Conservation (phyloP, 2,888 invertebrate genomes). For the Chorisops tibialis region DNA sequence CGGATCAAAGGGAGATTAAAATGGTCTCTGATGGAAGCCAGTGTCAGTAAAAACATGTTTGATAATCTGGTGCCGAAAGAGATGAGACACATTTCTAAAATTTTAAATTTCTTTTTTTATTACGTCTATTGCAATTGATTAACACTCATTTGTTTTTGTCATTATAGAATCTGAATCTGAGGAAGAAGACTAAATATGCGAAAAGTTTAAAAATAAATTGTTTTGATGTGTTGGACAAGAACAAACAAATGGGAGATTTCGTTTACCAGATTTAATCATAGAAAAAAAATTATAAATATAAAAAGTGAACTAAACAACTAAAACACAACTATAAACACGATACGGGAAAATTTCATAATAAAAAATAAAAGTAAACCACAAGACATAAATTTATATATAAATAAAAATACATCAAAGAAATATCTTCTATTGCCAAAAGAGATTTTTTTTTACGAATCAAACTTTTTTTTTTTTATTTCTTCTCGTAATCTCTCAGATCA, state of each 20-base stretch:
- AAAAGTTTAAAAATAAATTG: slow-evolving; percentile 5
- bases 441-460: too few species aligned
- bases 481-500: too few species aligned
- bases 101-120: not conserved
- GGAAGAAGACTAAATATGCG: slow-evolving; percentile 43
- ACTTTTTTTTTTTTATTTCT: too few species aligned
- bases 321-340: too few species aligned
- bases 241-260: slow-evolving; percentile 17
- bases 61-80: slow-evolving; percentile 15
- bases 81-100: slow-evolving; percentile 27
- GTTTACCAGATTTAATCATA: slow-evolving; percentile 5
- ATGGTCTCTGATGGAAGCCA: slow-evolving; percentile 32
- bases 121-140: slow-evolving; percentile 7
- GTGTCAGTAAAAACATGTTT: not conserved
- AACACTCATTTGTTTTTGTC: slow-evolving; percentile 12
- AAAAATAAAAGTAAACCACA: too few species aligned
- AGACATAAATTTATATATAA: too few species aligned
- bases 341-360: too few species aligned
- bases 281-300: not conserved
- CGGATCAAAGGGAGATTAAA: slow-evolving; percentile 24
- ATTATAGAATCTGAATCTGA: slow-evolving; percentile 51
- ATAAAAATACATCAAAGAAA: too few species aligned
- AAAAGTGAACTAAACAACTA: too few species aligned
- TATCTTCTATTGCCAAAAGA: too few species aligned
- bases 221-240: slow-evolving; percentile 3